Percentiles rank a stretch among this genome's conserved stretches.
These are phyloP conservation scores for Hippocampus zosterae DNA, from an alignment of 2,113 vertebrate species.

Conservation along the genomic window DNA sequence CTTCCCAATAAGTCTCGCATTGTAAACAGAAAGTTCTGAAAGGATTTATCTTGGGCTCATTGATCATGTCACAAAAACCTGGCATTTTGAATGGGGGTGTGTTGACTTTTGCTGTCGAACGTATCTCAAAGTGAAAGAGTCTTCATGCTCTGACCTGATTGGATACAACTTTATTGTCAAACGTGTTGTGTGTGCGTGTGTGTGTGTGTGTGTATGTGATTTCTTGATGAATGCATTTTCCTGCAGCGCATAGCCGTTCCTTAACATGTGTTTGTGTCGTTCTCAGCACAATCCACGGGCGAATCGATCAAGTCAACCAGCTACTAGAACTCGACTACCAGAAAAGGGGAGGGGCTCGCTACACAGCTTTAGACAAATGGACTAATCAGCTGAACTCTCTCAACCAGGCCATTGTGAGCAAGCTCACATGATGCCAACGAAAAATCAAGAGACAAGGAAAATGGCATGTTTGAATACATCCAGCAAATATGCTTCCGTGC, in stretches of 20 bases:
- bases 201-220: not conserved
- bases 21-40: too few species aligned
- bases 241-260: not conserved
- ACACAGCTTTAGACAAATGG: slow-evolving; percentile 99
- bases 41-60: too few species aligned
- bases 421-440: slow-evolving; percentile 84
- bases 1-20: too few species aligned
- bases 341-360: slow-evolving; percentile 95
- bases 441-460: slow-evolving; percentile 49
- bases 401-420: slow-evolving; percentile 99
- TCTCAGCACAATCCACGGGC: slow-evolving; percentile 92
- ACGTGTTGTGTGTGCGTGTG: too few species aligned
- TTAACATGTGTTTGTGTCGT: slow-evolving; percentile 24
- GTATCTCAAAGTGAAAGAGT: too few species aligned
- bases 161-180: too few species aligned
- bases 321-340: slow-evolving; percentile 98
- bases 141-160: not conserved
- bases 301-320: slow-evolving; percentile 91
- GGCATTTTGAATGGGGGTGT: too few species aligned
- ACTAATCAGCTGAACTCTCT: slow-evolving; percentile 99
- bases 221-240: not conserved
- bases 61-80: too few species aligned
- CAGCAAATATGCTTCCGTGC: slow-evolving; percentile 55
- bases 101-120: too few species aligned
- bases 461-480: slow-evolving; percentile 66